Conservation (phyloP, 2,113 vertebrate species). For the Aix galericulata region DNA sequence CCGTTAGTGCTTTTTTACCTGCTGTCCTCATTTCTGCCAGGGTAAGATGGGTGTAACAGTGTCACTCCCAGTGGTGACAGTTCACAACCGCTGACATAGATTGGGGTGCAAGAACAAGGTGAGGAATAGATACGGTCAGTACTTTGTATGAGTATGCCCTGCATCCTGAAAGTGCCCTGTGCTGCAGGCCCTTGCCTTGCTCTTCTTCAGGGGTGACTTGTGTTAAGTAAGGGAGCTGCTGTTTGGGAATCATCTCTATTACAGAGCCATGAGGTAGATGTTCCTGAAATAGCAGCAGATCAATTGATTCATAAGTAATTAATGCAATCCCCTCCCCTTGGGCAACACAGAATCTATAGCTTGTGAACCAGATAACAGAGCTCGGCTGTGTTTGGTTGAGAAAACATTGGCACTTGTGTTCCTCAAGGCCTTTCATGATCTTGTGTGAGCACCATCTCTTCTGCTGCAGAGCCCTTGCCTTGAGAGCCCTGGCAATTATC, state of each 20-base stretch:
- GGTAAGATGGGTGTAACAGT: neutral
- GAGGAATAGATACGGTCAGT: neutral
- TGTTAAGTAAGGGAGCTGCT: neutral
- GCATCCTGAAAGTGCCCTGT: neutral
- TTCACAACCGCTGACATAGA: neutral
- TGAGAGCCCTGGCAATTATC: neutral
- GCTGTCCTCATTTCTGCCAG: neutral
- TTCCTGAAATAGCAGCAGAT: constrained; percentile 46
- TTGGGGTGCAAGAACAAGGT: neutral
- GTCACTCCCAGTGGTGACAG: neutral
- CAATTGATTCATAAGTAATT: constrained; percentile 52
- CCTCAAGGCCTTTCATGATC: neutral
- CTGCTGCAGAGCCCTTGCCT: neutral
- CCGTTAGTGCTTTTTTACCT: neutral
- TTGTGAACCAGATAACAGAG: neutral
- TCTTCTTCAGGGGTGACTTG: neutral
- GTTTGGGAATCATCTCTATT: neutral
- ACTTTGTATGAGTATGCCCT: neutral
- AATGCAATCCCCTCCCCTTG: constrained; percentile 3
- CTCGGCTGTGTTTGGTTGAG: neutral
- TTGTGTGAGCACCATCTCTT: neutral
- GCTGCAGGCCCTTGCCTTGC: neutral
- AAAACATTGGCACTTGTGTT: neutral
- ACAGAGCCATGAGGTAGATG: neutral
- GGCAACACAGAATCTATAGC: neutral